Conservation (phyloP, 2,113 vertebrate genomes). For the Syngnathus floridae region DNA sequence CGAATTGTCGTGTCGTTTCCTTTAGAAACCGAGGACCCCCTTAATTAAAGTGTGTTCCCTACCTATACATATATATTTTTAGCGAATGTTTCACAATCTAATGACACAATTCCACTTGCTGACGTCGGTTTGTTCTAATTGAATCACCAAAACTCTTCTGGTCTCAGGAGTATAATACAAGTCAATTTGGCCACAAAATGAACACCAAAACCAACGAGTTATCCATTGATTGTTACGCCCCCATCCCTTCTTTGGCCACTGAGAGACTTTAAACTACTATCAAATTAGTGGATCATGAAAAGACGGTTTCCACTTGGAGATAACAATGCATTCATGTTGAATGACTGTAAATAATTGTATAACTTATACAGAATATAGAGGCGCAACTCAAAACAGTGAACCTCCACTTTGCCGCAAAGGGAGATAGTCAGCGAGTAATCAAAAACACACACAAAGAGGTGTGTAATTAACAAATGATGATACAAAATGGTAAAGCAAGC, state of each 20-base stretch:
- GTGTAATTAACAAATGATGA: background rate
- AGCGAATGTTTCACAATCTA: background rate
- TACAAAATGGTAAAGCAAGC: background rate
- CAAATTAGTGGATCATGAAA: background rate
- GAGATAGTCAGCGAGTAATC: background rate
- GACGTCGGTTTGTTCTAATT: background rate
- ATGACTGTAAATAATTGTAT: slow-evolving; percentile 72
- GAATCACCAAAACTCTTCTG: background rate
- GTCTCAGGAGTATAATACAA: background rate
- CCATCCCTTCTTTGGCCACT: background rate
- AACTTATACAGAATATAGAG: slow-evolving; percentile 64
- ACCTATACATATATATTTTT: background rate
- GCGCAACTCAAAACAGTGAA: background rate
- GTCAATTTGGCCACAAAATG: background rate
- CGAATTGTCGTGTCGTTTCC: too few relatives aligned
- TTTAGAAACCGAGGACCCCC: too few relatives aligned
- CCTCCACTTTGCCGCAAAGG: background rate
- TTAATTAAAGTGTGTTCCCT: background rate
- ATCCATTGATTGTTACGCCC: background rate
- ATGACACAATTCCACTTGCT: background rate
- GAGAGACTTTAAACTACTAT: background rate
- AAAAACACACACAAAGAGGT: background rate
- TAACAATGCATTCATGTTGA: slow-evolving; percentile 62
- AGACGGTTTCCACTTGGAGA: slow-evolving; percentile 13
- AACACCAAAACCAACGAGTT: background rate